A percentile compares a stretch with the other conserved stretches of the same genome.
phyloP scores from a whole-genome alignment of 2,113 vertebrate species.

The Poeciliopsis occidentalis region DNA sequence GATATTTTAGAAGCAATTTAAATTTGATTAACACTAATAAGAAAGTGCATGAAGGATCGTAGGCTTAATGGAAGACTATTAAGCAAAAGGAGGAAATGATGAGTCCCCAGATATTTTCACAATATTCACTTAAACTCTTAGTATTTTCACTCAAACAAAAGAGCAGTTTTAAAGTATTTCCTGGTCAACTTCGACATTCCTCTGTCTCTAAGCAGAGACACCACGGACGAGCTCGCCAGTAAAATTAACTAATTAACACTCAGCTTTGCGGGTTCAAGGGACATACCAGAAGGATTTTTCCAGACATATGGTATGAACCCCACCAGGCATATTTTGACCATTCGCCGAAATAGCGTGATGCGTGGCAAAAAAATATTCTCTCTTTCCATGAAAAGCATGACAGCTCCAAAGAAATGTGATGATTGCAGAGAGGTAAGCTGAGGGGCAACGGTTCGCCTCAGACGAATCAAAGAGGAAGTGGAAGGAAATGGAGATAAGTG shows the following conservation, averaged over 20 bases:
- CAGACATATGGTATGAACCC: constrained; percentile 1
- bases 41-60: neutral
- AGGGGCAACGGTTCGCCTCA: constrained; percentile 41
- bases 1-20: constrained; percentile 13
- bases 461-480: constrained; percentile 43
- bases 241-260: constrained; percentile 38
- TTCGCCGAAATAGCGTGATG: neutral
- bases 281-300: constrained; percentile 4
- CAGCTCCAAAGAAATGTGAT: constrained; percentile 34
- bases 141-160: constrained; percentile 19
- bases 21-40: constrained; percentile 1
- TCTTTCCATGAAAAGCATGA: constrained; percentile 39
- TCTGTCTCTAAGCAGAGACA: constrained; percentile 24
- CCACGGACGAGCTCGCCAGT: constrained; percentile 9
- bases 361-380: constrained; percentile 26
- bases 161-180: constrained; percentile 11
- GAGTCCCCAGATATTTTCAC: constrained; percentile 40
- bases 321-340: constrained; percentile 24
- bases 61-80: neutral
- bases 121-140: neutral
- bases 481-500: constrained; percentile 57
- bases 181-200: constrained; percentile 53
- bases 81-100: constrained; percentile 28
- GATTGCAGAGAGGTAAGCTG: constrained; percentile 44
- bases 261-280: constrained; percentile 19